phyloP scores from a whole-genome alignment of 92 coral and sea anemone genomes.

The Zoanthus solanderi region DNA sequence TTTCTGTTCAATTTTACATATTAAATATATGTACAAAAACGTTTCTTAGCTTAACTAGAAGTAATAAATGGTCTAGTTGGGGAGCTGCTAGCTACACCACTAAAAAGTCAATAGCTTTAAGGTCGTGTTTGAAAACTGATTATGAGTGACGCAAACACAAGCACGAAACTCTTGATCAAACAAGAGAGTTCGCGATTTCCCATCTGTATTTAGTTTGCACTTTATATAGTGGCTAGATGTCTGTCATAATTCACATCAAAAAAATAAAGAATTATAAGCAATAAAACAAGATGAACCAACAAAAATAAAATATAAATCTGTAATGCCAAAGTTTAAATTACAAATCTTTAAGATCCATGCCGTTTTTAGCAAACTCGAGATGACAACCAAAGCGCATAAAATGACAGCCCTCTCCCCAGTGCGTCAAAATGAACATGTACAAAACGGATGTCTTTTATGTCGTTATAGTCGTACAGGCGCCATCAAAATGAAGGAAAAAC shows the following conservation, averaged over 20 bases:
- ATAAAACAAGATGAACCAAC: slow-evolving; percentile 10
- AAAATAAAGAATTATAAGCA: slow-evolving; percentile 3
- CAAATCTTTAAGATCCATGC: background rate
- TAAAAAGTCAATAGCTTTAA: background rate
- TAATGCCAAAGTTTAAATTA: background rate
- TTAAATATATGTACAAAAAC: too few relatives aligned
- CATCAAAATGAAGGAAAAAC: slow-evolving; percentile 18
- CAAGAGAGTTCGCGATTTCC: slow-evolving; percentile 2
- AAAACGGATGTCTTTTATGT: slow-evolving; percentile 38
- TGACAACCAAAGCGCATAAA: background rate
- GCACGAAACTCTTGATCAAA: slow-evolving; percentile 22
- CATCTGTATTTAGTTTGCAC: slow-evolving; percentile 39
- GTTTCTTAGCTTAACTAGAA: background rate
- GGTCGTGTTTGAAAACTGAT: background rate
- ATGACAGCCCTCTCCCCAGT: background rate
- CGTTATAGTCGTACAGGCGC: slow-evolving; percentile 19
- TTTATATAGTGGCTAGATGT: background rate
- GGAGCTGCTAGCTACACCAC: background rate
- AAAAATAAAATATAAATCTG: background rate
- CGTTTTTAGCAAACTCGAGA: slow-evolving; percentile 3
- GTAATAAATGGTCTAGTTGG: background rate
- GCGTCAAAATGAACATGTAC: background rate
- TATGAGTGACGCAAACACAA: slow-evolving; percentile 7
- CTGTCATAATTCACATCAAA: slow-evolving; percentile 26
- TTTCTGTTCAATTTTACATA: too few relatives aligned